A percentile compares a stretch with the other conserved stretches of the same genome.
These are phyloP conservation scores for Campoletis sonorensis DNA, from an alignment of 1,140 invertebrate genomes.

Conservation along the genomic window DNA sequence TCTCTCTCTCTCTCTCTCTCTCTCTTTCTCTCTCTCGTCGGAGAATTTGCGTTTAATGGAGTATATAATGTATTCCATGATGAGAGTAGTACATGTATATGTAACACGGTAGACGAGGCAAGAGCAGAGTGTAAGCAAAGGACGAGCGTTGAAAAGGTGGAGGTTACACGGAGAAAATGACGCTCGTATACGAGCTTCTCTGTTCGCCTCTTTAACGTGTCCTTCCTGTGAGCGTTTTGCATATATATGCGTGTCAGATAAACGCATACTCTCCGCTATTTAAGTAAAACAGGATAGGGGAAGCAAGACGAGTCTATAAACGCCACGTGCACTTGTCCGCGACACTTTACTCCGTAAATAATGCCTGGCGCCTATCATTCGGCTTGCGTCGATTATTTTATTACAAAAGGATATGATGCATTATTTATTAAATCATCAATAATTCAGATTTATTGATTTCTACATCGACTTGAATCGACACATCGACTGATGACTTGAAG, in stretches of 20 bases:
- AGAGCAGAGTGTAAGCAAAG: not conserved
- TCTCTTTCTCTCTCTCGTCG: not conserved
- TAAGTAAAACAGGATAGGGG: not conserved
- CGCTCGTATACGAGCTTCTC: not conserved
- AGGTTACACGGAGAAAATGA: not conserved
- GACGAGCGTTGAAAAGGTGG: not conserved
- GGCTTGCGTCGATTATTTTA: not conserved
- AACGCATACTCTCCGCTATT: not conserved
- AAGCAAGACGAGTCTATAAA: conserved; percentile 6
- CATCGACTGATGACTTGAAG: too few relatives aligned
- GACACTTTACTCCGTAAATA: not conserved
- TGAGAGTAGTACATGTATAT: not conserved
- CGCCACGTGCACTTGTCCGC: not conserved
- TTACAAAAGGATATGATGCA: not conserved
- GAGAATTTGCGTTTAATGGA: not conserved
- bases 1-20: not conserved
- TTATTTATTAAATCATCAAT: not conserved
- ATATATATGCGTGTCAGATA: conserved; percentile 1
- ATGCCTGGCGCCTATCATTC: not conserved
- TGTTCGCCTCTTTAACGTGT: conserved; percentile 1
- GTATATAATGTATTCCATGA: not conserved
- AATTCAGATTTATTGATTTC: not conserved
- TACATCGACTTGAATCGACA: too few relatives aligned
- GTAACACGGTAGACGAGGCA: not conserved
- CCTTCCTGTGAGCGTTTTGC: not conserved